Conservation (phyloP, 2,797 vertebrate genomes). For the Rhabdomys pumilio region DNA sequence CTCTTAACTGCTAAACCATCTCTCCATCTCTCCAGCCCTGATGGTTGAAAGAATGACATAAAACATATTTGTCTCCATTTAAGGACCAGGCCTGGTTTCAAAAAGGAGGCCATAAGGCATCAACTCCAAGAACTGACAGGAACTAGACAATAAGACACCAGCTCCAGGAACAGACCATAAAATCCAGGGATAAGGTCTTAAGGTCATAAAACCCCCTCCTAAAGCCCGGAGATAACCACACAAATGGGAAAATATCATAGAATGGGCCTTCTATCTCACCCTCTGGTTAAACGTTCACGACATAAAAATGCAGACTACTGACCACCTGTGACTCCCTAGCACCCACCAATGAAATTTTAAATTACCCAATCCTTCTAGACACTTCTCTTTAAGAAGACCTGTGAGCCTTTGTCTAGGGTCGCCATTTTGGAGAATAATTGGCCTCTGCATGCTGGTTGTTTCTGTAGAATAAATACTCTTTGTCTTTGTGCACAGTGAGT, state of each 20-base stretch:
- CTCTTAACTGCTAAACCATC: not conserved
- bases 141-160: not conserved
- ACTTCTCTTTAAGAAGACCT: not conserved
- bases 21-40: not conserved
- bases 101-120: not conserved
- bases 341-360: not conserved
- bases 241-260: not conserved
- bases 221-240: not conserved
- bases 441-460: not conserved
- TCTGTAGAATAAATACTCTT: not conserved
- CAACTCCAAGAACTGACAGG: too few relatives aligned
- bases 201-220: not conserved
- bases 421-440: too few relatives aligned
- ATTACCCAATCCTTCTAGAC: not conserved
- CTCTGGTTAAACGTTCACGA: not conserved
- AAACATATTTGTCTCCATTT: not conserved
- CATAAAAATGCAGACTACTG: not conserved
- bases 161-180: not conserved
- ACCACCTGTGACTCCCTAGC: not conserved
- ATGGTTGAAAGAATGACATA: not conserved
- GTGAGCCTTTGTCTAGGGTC: not conserved
- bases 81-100: not conserved
- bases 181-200: not conserved
- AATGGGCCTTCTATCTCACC: not conserved
- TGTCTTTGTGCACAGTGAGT: not conserved